Conservation (phyloP, 2,797 vertebrate genomes). For the Melanotaenia boesemani region DNA sequence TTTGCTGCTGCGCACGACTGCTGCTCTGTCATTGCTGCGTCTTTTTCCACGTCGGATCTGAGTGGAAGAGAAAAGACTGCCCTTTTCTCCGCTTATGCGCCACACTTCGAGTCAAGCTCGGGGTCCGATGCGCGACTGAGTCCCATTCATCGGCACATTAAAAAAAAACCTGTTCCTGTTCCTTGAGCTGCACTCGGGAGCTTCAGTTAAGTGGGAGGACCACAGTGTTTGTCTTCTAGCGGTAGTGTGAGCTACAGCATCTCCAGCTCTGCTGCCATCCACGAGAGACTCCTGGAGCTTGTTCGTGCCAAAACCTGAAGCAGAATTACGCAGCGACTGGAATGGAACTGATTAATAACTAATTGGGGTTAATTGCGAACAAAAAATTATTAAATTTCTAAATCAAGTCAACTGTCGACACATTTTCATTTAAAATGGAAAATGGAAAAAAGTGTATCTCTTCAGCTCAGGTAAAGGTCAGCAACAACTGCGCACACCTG, state of each 20-base stretch:
- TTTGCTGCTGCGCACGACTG: conserved; percentile 71
- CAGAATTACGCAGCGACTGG: conserved; percentile 78
- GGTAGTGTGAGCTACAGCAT: conserved; percentile 72
- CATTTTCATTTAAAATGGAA: background rate
- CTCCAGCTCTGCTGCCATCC: conserved; percentile 76
- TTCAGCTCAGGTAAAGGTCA: background rate
- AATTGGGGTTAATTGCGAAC: conserved; percentile 51
- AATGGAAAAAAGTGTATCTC: background rate
- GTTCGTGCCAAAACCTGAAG: conserved; percentile 83
- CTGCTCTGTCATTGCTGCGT: conserved; percentile 76
- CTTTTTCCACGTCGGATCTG: conserved; percentile 59
- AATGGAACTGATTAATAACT: conserved; percentile 80
- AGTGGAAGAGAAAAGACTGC: conserved; percentile 53
- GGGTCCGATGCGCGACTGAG: conserved; percentile 53
- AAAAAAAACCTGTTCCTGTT: conserved; percentile 42
- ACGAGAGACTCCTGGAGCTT: conserved; percentile 65
- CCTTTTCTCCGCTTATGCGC: conserved; percentile 47
- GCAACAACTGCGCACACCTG: background rate
- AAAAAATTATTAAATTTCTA: background rate
- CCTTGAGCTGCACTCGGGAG: conserved; percentile 38
- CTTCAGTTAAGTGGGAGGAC: conserved; percentile 67
- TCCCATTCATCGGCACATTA: conserved; percentile 66
- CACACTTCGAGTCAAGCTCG: conserved; percentile 44
- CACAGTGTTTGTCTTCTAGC: conserved; percentile 70
- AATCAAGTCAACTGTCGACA: background rate